These are phyloP conservation scores for Alcis repandata DNA, from an alignment of 2,888 invertebrate species.

Conservation along the genomic window DNA sequence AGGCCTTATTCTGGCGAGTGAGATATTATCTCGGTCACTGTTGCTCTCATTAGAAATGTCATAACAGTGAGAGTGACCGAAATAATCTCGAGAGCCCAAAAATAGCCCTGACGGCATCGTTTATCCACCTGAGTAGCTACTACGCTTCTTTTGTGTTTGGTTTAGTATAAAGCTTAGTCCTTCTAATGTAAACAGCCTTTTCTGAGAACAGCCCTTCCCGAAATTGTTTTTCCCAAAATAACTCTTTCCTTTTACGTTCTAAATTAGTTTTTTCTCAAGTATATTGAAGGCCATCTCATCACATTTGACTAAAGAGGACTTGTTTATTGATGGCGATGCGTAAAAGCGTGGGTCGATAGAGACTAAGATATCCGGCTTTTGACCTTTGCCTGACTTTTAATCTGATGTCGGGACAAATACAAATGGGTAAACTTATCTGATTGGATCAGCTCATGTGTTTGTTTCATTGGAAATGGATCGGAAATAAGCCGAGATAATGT, in stretches of 20 bases:
- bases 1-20: no score
- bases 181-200: not conserved
- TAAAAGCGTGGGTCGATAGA: slow-evolving; percentile 7
- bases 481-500: slow-evolving; percentile 39
- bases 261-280: slow-evolving; percentile 1
- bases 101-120: no score
- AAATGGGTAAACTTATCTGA: slow-evolving; percentile 48
- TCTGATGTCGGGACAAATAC: slow-evolving; percentile 38
- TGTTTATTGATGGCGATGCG: slow-evolving; percentile 6
- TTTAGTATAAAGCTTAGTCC: no score
- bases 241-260: not conserved
- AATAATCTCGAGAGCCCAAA: no score
- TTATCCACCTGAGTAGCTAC: no score
- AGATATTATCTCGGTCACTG: no score
- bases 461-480: slow-evolving; percentile 45
- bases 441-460: slow-evolving; percentile 44
- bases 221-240: slow-evolving; percentile 1
- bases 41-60: no score
- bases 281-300: not conserved
- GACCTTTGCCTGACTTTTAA: slow-evolving; percentile 41
- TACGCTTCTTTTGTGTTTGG: no score
- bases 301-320: not conserved
- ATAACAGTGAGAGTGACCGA: no score
- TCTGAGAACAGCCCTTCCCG: not conserved
- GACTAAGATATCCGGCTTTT: slow-evolving; percentile 26